Percentiles rank a stretch among this genome's conserved stretches.
Conservation (phyloP, 2,888 invertebrate genomes). For the Aromia moschata region DNA sequence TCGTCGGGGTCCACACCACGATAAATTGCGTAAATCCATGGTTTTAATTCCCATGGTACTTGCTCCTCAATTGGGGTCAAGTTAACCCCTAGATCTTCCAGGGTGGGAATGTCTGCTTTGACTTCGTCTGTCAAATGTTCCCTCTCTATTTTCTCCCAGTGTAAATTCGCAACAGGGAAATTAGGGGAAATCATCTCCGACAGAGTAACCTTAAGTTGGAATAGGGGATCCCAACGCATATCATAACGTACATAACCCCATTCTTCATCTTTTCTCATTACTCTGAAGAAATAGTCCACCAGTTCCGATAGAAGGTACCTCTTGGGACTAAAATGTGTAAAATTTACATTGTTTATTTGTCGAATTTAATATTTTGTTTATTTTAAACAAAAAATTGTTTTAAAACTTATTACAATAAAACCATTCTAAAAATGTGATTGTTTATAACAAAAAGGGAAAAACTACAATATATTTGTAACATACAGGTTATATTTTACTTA, state of each 20-base stretch:
- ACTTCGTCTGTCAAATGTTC: slow-evolving; percentile 81
- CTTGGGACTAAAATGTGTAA: slow-evolving; percentile 67
- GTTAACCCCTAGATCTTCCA: slow-evolving; percentile 88
- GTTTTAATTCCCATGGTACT: slow-evolving; percentile 83
- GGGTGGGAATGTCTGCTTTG: slow-evolving; percentile 72
- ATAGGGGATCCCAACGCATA: slow-evolving; percentile 75
- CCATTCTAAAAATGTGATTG: too few relatives aligned
- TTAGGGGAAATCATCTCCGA: slow-evolving; percentile 71
- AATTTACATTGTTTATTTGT: neutral
- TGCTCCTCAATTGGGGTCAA: slow-evolving; percentile 81
- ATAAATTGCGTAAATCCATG: slow-evolving; percentile 73
- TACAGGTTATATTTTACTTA: too few relatives aligned
- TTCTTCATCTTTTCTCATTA: slow-evolving; percentile 73
- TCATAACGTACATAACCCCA: slow-evolving; percentile 79
- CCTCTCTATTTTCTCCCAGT: slow-evolving; percentile 83
- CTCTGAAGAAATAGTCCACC: slow-evolving; percentile 82
- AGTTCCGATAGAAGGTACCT: slow-evolving; percentile 81
- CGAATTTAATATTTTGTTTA: too few relatives aligned
- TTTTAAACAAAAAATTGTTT: too few relatives aligned
- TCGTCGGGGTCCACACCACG: slow-evolving; percentile 77
- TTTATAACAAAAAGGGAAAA: too few relatives aligned
- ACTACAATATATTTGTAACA: too few relatives aligned
- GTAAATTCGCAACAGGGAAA: slow-evolving; percentile 74
- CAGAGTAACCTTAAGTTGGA: slow-evolving; percentile 72
- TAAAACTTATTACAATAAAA: too few relatives aligned